These are phyloP conservation scores for Enteromius mattozi DNA, from an alignment of 2,797 vertebrate genomes.

Conservation along the genomic window DNA sequence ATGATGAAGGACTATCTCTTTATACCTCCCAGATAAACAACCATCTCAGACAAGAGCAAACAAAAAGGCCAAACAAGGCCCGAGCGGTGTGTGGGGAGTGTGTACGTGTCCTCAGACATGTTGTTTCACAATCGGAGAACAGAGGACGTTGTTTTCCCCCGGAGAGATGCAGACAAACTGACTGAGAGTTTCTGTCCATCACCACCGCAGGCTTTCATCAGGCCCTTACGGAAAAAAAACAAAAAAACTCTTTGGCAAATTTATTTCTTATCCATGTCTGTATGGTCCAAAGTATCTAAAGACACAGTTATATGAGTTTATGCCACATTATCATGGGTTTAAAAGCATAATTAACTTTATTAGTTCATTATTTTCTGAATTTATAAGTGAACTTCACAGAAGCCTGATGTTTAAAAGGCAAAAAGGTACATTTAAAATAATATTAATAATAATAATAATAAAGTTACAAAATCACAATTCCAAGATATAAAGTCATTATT, in stretches of 20 bases:
- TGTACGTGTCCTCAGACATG: constrained; percentile 80
- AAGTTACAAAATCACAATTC: background rate
- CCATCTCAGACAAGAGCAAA: constrained; percentile 66
- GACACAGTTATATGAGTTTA: background rate
- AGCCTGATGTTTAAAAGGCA: background rate
- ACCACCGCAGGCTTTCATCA: background rate
- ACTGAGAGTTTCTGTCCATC: background rate
- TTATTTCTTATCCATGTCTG: background rate
- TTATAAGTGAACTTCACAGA: background rate
- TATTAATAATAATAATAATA: background rate
- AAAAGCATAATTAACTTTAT: background rate
- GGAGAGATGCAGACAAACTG: background rate
- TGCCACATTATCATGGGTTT: background rate
- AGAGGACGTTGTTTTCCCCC: background rate
- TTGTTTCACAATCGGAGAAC: constrained; percentile 34
- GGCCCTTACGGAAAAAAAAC: too few species aligned
- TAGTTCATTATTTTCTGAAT: background rate
- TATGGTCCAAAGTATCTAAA: background rate
- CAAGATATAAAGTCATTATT: background rate
- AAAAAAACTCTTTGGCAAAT: background rate
- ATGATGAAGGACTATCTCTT: constrained; percentile 62
- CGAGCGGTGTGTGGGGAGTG: constrained; percentile 63
- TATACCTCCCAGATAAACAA: constrained; percentile 79
- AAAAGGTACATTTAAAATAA: background rate
- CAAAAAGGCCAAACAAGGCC: constrained; percentile 72